Conservation (phyloP, 2,113 vertebrate genomes). For the Muntiacus muntjak region DNA sequence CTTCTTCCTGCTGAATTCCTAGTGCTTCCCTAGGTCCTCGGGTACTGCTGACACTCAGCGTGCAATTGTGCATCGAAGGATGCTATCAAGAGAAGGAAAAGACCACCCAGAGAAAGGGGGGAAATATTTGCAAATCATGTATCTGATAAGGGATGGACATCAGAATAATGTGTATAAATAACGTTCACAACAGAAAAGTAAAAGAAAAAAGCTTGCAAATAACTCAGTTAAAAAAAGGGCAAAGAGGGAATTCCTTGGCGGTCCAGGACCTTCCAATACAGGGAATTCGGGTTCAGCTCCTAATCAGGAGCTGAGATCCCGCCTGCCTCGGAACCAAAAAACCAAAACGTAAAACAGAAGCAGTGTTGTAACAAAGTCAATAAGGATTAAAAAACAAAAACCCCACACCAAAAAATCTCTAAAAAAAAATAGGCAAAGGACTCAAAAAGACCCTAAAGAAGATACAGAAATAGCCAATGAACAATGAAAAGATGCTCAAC, state of each 20-base stretch:
- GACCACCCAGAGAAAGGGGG: neutral
- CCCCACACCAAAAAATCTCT: neutral
- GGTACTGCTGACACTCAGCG: neutral
- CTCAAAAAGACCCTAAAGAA: neutral
- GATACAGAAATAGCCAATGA: neutral
- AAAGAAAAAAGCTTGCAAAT: neutral
- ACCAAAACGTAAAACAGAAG: neutral
- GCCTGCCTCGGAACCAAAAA: neutral
- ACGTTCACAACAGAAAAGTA: neutral
- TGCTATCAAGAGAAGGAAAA: neutral
- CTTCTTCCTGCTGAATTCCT: neutral
- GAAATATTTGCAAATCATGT: neutral
- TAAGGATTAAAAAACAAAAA: neutral
- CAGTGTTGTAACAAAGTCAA: neutral
- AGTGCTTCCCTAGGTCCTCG: neutral
- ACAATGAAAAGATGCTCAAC: neutral
- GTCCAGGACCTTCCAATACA: neutral
- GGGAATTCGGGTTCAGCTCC: neutral
- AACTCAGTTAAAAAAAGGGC: neutral
- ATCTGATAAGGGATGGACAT: neutral
- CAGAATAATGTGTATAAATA: neutral
- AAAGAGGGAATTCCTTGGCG: neutral
- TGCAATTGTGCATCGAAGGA: neutral
- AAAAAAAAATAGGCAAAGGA: neutral
- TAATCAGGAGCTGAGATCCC: neutral